phyloP scores from a whole-genome alignment of 2,888 invertebrate genomes.

The Hydroisotoma schaefferi region DNA sequence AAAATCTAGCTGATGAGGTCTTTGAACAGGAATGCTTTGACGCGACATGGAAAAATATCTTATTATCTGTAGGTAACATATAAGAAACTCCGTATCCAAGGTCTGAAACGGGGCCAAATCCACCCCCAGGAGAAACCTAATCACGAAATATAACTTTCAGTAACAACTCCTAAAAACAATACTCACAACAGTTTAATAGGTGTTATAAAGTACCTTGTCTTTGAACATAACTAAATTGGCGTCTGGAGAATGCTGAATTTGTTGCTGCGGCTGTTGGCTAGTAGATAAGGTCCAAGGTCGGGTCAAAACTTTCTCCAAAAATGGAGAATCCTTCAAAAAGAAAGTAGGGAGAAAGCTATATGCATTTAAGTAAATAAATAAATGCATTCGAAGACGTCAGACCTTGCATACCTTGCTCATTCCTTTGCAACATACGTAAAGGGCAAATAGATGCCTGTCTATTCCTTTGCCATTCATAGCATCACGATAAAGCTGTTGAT shows the following conservation, averaged over 20 bases:
- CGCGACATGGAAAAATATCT: conserved; percentile 56
- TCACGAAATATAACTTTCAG: too few species aligned
- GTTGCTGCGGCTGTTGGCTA: conserved; percentile 57
- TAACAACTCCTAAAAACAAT: too few species aligned
- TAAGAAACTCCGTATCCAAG: conserved; percentile 56
- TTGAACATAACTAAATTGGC: conserved; percentile 53
- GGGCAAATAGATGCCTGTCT: conserved; percentile 56
- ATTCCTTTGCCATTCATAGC: conserved; percentile 56
- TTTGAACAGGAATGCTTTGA: conserved; percentile 52
- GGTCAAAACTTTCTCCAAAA: conserved; percentile 54
- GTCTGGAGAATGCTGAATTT: conserved; percentile 52
- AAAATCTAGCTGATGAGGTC: conserved; percentile 53
- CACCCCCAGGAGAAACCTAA: conserved; percentile 56
- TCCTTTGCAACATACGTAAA: conserved; percentile 55
- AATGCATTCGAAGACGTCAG: too few species aligned
- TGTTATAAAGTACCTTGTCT: conserved; percentile 51
- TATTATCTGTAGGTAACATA: conserved; percentile 55
- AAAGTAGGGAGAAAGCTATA: not conserved
- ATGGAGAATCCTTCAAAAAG: conserved; percentile 52
- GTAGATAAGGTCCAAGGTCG: conserved; percentile 57
- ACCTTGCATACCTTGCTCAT: conserved; percentile 55
- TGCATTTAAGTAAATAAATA: too few species aligned
- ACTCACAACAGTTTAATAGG: too few species aligned
- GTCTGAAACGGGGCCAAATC: conserved; percentile 57
- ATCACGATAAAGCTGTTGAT: conserved; percentile 54